These are phyloP conservation scores for Spermophilus dauricus DNA, from an alignment of 2,113 vertebrate genomes.

Conservation along the genomic window DNA sequence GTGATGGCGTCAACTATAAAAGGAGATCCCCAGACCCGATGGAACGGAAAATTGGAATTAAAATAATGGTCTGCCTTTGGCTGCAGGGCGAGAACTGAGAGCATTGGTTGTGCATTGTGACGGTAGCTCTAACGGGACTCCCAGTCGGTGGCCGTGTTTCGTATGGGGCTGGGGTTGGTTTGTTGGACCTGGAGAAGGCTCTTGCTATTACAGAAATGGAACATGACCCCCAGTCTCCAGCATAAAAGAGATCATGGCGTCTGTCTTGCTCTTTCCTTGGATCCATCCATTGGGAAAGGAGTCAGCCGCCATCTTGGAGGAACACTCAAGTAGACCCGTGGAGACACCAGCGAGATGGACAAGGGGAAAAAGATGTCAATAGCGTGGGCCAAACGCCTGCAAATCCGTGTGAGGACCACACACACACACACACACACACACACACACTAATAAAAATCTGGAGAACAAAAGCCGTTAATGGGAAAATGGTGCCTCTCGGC, in stretches of 20 bases:
- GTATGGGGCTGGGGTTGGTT: fast-evolving
- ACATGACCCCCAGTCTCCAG: fast-evolving
- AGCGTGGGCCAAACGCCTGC: not conserved
- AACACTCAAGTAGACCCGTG: fast-evolving
- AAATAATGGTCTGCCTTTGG: not conserved
- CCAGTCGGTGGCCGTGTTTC: too few relatives aligned
- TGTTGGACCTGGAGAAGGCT: not conserved
- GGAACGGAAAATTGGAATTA: not conserved
- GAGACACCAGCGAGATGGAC: not conserved
- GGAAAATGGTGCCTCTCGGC: not conserved
- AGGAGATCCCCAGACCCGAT: fast-evolving
- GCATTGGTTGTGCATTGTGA: not conserved
- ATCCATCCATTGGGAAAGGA: not conserved
- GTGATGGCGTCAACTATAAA: not conserved
- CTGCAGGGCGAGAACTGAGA: not conserved
- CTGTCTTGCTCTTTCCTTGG: too few relatives aligned
- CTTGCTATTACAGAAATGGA: fast-evolving
- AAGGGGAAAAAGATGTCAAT: fast-evolving
- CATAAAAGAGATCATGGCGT: fast-evolving
- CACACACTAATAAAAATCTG: not conserved
- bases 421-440: not conserved
- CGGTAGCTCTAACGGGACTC: fast-evolving
- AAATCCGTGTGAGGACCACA: too few relatives aligned
- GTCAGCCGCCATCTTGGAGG: not conserved
- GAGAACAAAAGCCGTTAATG: not conserved